Base-by-base conservation (phyloP, 2,888 invertebrate species). In the Scaptomyza cyrtandrae region DNA sequence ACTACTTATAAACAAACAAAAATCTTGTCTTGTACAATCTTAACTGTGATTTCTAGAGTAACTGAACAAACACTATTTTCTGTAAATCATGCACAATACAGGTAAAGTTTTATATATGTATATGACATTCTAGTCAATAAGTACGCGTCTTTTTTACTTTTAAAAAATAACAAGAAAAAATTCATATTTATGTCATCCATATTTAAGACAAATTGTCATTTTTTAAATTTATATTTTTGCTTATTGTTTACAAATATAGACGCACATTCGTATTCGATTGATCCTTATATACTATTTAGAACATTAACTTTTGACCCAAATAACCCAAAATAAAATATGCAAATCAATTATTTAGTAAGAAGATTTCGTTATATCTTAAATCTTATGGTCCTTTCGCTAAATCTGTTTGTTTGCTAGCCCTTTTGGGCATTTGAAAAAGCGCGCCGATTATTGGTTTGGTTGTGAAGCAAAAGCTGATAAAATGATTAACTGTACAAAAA, bases 21-120 rank as follows among this genome's bases (percentile, higher is more conserved):
- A 68, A 57, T 55, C 29, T 67, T 67, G 66, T 70, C 55, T 62
- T 71, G 58, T 63, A 80, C 54, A 78, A 77, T 55, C 62, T 55
- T n/a, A 78, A 67, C 86, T 87, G 88, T 87, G 83, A 86, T 88
- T 76, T 82, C 73, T 63, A 82, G 58, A 67, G 69, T 66, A 72
- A 75, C 55, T 68, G 62, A 81, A 71, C 48, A 70, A 58, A 70
- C 60, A 35, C 50, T 35, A 52, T 53, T 58, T 39, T 58, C n/a
- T 75, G 78, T 75, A 86, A 86, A 76, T 75, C 63, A 73, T 75
- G 64, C 52, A 52, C 69, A 57, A 69, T 59, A 62, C 86, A 88
- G 82, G 82, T 82, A 82, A 82, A n/a, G 86, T 82, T 68, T 46
- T 76, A 59, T 37, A 39, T 45, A 56, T 29, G 44, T 48, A 44